These are phyloP conservation scores for Mormyrus hasselquistii DNA, from an alignment of 2,797 vertebrate genomes.

Conservation along the genomic window DNA sequence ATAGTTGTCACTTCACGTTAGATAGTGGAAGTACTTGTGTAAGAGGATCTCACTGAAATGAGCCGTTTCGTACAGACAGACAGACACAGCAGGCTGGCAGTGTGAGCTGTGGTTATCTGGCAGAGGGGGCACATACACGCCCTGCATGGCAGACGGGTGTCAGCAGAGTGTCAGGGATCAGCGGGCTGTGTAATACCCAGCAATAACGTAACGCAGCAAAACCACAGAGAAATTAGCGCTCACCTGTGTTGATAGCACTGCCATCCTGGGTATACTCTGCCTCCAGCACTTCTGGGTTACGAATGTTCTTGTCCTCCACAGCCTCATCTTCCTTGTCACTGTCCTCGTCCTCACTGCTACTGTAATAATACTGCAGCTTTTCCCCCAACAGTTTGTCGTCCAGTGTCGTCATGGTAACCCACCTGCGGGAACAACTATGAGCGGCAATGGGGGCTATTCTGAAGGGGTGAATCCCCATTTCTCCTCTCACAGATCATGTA, in stretches of 20 bases:
- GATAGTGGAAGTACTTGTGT: background rate
- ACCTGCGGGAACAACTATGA: background rate
- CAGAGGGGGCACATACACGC: background rate
- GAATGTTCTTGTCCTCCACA: slow-evolving; percentile 55
- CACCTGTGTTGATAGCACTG: slow-evolving; percentile 89
- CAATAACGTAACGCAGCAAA: background rate
- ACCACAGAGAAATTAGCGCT: background rate
- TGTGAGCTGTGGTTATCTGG: background rate
- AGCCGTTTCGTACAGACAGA: background rate
- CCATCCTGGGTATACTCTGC: slow-evolving; percentile 75
- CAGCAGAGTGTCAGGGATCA: background rate
- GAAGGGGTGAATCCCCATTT: background rate
- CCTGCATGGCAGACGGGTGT: background rate
- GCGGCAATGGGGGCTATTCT: background rate
- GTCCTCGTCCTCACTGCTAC: slow-evolving; percentile 93
- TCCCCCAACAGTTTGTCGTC: slow-evolving; percentile 93
- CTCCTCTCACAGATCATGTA: background rate
- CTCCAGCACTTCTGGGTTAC: slow-evolving; percentile 49
- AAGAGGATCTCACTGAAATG: background rate
- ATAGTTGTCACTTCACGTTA: background rate
- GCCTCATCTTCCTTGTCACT: slow-evolving; percentile 84
- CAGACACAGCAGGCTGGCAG: background rate
- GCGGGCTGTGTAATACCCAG: background rate
- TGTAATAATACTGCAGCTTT: slow-evolving; percentile 97
- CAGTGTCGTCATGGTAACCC: slow-evolving; percentile 75